A percentile compares a stretch with the other conserved stretches of the same genome.
phyloP scores from a whole-genome alignment of 1,140 invertebrate genomes.

The Stegodyphus dumicola region DNA sequence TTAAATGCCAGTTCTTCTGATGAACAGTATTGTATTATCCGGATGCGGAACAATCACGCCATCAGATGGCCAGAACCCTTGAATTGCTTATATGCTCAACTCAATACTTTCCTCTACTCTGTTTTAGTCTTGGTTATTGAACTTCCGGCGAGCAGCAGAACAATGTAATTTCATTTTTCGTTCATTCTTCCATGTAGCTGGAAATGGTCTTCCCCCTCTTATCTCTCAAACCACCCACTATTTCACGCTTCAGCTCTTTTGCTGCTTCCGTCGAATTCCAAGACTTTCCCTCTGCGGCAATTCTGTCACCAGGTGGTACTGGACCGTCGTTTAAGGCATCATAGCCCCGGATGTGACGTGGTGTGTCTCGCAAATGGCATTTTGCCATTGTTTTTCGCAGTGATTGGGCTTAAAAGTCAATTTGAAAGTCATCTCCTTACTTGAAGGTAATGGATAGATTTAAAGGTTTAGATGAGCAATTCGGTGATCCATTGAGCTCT shows the following conservation, averaged over 20 bases:
- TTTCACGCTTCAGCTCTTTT: background rate
- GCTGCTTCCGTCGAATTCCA: constrained; percentile 15
- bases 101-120: no score
- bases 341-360: background rate
- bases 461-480: background rate
- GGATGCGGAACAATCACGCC: no score
- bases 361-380: background rate
- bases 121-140: constrained; percentile 31
- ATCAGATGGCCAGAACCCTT: no score
- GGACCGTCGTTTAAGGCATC: background rate
- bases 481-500: no score
- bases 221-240: constrained; percentile 34
- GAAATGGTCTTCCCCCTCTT: constrained; percentile 31
- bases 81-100: no score
- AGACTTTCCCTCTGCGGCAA: background rate
- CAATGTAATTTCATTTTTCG: constrained; percentile 46
- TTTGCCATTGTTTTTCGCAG: constrained; percentile 20
- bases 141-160: constrained; percentile 35
- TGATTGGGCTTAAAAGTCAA: background rate
- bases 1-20: no score
- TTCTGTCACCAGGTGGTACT: background rate
- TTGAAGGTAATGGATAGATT: constrained; percentile 22
- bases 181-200: constrained; percentile 20
- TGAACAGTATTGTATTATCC: no score
- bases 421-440: background rate